These are phyloP conservation scores for Aphyosemion australe DNA, from an alignment of 2,113 vertebrate species.

Conservation along the genomic window DNA sequence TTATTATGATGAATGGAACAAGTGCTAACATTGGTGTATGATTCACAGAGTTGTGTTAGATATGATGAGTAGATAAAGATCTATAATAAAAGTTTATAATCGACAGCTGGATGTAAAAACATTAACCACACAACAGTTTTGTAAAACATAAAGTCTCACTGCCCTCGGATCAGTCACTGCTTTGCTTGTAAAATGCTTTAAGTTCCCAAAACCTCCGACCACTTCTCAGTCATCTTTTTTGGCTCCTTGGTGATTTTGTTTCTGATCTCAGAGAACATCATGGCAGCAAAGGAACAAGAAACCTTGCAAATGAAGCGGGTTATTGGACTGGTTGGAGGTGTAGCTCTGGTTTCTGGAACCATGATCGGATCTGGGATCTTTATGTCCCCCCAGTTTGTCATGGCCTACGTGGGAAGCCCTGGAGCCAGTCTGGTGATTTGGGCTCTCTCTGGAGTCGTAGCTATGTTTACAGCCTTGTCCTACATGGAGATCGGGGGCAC, in stretches of 20 bases:
- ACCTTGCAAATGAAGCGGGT: conserved; percentile 58
- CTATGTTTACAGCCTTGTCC: conserved; percentile 79
- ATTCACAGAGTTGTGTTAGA: neutral
- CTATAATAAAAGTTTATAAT: neutral
- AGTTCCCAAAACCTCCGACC: too few relatives aligned
- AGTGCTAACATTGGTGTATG: neutral
- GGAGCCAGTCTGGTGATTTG: conserved; percentile 84
- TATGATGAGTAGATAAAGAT: neutral
- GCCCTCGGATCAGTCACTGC: neutral
- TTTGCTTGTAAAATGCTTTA: neutral
- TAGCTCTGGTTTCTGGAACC: conserved; percentile 82
- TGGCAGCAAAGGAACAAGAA: conserved; percentile 24
- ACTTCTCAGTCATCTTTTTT: neutral
- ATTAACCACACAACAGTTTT: neutral
- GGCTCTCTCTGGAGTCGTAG: conserved; percentile 79
- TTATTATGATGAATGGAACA: neutral
- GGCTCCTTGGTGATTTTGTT: neutral
- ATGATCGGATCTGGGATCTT: conserved; percentile 86
- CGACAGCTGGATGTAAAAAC: neutral
- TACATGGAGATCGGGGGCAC: conserved; percentile 84
- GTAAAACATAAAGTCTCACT: neutral
- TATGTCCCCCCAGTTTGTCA: conserved; percentile 82
- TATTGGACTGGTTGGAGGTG: conserved; percentile 73
- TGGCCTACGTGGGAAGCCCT: conserved; percentile 80
- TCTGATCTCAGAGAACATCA: conserved; percentile 20